Percentiles rank a stretch among this genome's conserved stretches.
These are phyloP conservation scores for Lymantria monacha DNA, from an alignment of 2,888 invertebrate species.

Conservation along the genomic window DNA sequence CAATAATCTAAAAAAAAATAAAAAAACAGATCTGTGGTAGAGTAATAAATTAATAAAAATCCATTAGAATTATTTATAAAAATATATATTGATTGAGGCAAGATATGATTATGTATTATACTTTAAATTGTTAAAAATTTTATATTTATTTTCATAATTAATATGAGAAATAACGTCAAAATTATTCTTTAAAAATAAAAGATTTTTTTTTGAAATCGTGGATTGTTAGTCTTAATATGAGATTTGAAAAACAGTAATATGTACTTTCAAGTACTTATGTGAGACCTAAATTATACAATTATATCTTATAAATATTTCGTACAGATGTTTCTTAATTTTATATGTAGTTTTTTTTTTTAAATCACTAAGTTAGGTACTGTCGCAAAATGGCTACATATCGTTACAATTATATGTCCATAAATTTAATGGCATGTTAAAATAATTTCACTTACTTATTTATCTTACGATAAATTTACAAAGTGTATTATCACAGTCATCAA, in stretches of 20 bases:
- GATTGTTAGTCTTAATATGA: conserved; percentile 49
- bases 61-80: conserved; percentile 32
- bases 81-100: conserved; percentile 60
- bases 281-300: conserved; percentile 30
- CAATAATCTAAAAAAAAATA: conserved; percentile 30
- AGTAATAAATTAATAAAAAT: conserved; percentile 26
- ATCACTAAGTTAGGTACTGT: not conserved
- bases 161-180: conserved; percentile 42
- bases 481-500: too few relatives aligned
- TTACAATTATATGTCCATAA: too few relatives aligned
- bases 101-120: conserved; percentile 55
- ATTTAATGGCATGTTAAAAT: too few relatives aligned
- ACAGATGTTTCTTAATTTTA: not conserved
- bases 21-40: conserved; percentile 37
- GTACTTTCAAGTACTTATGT: conserved; percentile 49
- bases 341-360: not conserved
- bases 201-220: conserved; percentile 67
- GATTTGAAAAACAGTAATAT: conserved; percentile 42
- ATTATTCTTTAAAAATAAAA: conserved; percentile 37
- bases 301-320: conserved; percentile 28
- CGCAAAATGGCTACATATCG: not conserved
- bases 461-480: too few relatives aligned
- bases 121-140: conserved; percentile 46
- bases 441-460: too few relatives aligned
- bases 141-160: conserved; percentile 39